Conservation (phyloP, 2,888 invertebrate genomes). For the Amphipyra tragopoginis region DNA sequence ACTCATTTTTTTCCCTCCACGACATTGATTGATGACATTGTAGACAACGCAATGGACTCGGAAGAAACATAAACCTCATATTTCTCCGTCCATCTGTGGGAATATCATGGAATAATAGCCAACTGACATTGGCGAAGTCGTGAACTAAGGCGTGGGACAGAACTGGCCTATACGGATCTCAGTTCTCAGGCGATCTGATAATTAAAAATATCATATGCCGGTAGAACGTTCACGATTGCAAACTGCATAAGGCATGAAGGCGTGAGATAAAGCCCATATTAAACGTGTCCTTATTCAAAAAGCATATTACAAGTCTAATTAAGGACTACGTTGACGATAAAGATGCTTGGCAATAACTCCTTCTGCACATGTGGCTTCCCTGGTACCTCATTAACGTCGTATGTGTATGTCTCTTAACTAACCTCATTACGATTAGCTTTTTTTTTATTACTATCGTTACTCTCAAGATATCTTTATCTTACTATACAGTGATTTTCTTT, state of each 20-base stretch:
- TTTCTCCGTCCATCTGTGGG: slow-evolving; percentile 35
- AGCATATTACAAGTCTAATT: too few species aligned
- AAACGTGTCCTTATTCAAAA: too few species aligned
- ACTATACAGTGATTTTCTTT: too few species aligned
- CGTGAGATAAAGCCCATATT: slow-evolving; percentile 35
- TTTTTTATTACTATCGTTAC: too few species aligned
- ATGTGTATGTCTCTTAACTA: too few species aligned
- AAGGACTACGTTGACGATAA: too few species aligned
- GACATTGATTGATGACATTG: slow-evolving; percentile 47
- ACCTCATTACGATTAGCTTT: too few species aligned
- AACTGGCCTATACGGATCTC: slow-evolving; percentile 42
- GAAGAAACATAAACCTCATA: slow-evolving; percentile 26
- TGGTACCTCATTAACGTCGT: too few species aligned
- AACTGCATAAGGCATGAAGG: slow-evolving; percentile 25
- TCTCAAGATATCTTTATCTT: too few species aligned
- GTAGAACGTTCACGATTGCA: slow-evolving; percentile 37
- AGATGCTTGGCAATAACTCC: too few species aligned
- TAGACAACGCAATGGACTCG: slow-evolving; percentile 10
- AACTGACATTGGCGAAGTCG: slow-evolving; percentile 52
- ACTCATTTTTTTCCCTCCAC: slow-evolving; percentile 8
- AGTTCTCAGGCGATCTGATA: slow-evolving; percentile 50
- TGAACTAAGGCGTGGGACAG: slow-evolving; percentile 55
- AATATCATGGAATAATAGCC: slow-evolving; percentile 43
- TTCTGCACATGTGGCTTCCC: too few species aligned
- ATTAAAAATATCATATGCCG: slow-evolving; percentile 48